Base-by-base conservation (phyloP, 2,888 invertebrate genomes). In the Tryphoninae sp. region DNA sequence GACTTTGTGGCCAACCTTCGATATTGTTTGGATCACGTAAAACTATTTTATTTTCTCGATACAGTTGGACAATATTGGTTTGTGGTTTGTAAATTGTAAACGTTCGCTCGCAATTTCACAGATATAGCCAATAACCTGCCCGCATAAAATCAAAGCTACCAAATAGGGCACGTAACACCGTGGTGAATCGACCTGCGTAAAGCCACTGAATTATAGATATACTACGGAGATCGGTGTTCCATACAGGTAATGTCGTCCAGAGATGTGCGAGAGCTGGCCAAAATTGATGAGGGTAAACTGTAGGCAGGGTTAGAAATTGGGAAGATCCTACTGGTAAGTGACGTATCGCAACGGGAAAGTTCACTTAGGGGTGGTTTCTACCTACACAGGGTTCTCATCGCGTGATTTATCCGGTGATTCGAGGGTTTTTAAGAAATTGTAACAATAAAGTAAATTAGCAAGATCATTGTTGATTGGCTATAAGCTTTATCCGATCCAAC, bases 131-230 rank as follows among this genome's bases (percentile, higher is more conserved):
- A 61, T 62, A 40, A 69, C 42, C 53, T 62, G 42, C 22, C 8
- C 62, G 68, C 53, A 69, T 16, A 22, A 26, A 59, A 58, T 16
- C n/a, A 59, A 59, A 16, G 45, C 72, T 72, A 51, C 13, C 7
- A 59, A 19, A 61, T 51, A 72, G 33, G 33, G 19, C 33, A 59
- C 40, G 61, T 13, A 33, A 61, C 61, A 51, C 13, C 13, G 13
- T 2, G 61, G 26, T 61, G 61, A 23, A 68, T 11, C 13, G 51
- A 68, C 33, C 45, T 33, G 23, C n/a, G 16, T 42, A 55, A 75
- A 59, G 23, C 74, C 58, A 65, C 65, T 59, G 74, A 45, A 67
- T 65, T 65, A 75, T 58, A 42, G 59, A 13, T 11, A 2, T 23
- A 55, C 19, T 16, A 55, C 55, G 33, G 26, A 26, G 9, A 59